phyloP scores from a whole-genome alignment of 1,140 invertebrate species.

The Cylas formicarius region DNA sequence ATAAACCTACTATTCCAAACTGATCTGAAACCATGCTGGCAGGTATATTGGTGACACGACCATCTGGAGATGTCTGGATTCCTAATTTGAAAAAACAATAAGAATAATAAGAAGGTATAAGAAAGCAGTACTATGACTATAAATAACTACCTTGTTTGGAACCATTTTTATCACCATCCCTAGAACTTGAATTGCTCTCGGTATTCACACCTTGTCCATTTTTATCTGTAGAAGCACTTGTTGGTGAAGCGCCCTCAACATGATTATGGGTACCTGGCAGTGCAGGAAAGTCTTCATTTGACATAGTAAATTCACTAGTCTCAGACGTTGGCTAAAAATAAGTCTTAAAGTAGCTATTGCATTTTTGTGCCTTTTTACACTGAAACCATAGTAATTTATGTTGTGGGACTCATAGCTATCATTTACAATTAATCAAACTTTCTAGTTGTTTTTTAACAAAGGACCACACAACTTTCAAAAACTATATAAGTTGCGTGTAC shows the following conservation, averaged over 20 bases:
- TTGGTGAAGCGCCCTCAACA: conserved; percentile 48
- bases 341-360: too few relatives aligned
- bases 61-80: conserved; percentile 91
- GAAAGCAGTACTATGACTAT: not conserved
- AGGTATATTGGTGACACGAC: conserved; percentile 97
- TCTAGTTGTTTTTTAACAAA: too few relatives aligned
- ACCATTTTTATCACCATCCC: conserved; percentile 38
- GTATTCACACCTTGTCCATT: too few relatives aligned
- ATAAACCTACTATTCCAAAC: conserved; percentile 96
- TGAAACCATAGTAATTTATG: too few relatives aligned
- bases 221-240: conserved; percentile 21
- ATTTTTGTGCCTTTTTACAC: too few relatives aligned
- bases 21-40: conserved; percentile 97
- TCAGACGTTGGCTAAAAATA: conserved; percentile 67
- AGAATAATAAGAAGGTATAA: not conserved
- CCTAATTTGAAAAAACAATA: conserved; percentile 57
- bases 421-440: too few relatives aligned
- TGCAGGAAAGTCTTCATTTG: conserved; percentile 97
- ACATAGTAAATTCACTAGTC: conserved; percentile 93
- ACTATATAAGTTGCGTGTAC: too few relatives aligned
- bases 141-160: conserved; percentile 37
- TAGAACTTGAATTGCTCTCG: too few relatives aligned
- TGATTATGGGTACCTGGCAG: conserved; percentile 63
- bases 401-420: too few relatives aligned
- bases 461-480: too few relatives aligned